These are phyloP conservation scores for Rhagoletis zephyria DNA, from an alignment of 1,140 invertebrate species.

Conservation along the genomic window DNA sequence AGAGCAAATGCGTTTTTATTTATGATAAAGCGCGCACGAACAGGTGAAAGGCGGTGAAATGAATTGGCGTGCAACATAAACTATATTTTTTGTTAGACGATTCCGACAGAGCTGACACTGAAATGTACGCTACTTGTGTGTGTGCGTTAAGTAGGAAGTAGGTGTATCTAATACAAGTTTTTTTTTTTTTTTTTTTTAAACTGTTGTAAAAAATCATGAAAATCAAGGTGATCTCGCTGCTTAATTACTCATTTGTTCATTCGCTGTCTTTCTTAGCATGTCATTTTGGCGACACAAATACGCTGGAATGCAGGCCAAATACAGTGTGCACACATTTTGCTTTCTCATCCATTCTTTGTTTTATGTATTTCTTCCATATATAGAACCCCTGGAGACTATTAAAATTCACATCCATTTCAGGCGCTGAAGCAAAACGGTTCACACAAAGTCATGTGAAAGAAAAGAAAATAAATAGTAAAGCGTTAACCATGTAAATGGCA, in stretches of 20 bases:
- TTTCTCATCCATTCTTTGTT: not conserved
- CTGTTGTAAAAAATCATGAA: not conserved
- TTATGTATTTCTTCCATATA: not conserved
- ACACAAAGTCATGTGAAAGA: not conserved
- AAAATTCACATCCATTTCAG: conserved; percentile 17
- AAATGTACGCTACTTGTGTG: not conserved
- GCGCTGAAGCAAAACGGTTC: conserved; percentile 2
- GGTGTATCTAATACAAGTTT: not conserved
- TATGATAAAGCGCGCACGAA: not conserved
- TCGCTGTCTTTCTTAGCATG: not conserved
- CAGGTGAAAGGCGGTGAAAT: conserved; percentile 27
- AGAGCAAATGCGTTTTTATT: not conserved
- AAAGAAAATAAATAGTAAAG: not conserved
- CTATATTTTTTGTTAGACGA: not conserved
- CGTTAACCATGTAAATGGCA: conserved; percentile 5
- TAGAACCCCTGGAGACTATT: conserved; percentile 41
- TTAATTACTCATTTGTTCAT: not conserved
- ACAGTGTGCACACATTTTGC: not conserved
- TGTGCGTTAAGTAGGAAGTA: not conserved
- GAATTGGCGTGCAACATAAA: conserved; percentile 5
- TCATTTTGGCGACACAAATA: conserved; percentile 32
- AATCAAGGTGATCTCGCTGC: not conserved
- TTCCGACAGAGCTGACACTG: conserved; percentile 13
- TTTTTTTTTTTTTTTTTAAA: not conserved
- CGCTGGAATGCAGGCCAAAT: conserved; percentile 18